Conservation (phyloP, 2,113 vertebrate genomes). For the Lophochroa leadbeateri region DNA sequence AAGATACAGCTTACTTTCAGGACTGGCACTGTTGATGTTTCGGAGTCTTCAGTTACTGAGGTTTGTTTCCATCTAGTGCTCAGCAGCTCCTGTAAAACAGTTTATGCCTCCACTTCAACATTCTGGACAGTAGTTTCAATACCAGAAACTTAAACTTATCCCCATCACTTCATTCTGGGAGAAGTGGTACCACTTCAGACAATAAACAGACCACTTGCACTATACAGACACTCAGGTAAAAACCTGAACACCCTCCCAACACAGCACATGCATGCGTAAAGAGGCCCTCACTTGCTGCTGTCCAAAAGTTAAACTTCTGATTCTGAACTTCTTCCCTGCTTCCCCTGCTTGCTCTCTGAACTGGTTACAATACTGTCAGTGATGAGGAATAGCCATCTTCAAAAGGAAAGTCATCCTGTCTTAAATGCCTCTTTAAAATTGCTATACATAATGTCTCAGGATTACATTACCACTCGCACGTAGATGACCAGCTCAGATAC, state of each 20-base stretch:
- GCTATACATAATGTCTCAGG: background rate
- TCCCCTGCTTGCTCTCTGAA: background rate
- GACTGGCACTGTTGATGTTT: background rate
- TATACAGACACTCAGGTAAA: background rate
- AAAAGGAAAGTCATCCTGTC: background rate
- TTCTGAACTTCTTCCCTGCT: background rate
- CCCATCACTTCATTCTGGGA: background rate
- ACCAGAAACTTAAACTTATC: background rate
- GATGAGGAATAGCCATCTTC: background rate
- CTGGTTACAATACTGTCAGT: background rate
- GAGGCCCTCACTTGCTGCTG: background rate
- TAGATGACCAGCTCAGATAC: background rate
- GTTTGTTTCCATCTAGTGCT: background rate
- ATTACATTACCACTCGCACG: background rate
- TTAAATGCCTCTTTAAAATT: background rate
- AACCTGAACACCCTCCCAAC: background rate
- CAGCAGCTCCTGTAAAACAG: background rate
- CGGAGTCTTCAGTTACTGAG: background rate
- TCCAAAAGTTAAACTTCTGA: background rate
- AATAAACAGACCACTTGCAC: background rate
- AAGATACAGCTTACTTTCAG: background rate
- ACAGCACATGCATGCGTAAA: too few species aligned
- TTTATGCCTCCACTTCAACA: background rate
- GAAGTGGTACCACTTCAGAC: background rate
- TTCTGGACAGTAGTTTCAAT: background rate